These are phyloP conservation scores for Athene cunicularia DNA, from an alignment of 2,113 vertebrate genomes.

Conservation along the genomic window DNA sequence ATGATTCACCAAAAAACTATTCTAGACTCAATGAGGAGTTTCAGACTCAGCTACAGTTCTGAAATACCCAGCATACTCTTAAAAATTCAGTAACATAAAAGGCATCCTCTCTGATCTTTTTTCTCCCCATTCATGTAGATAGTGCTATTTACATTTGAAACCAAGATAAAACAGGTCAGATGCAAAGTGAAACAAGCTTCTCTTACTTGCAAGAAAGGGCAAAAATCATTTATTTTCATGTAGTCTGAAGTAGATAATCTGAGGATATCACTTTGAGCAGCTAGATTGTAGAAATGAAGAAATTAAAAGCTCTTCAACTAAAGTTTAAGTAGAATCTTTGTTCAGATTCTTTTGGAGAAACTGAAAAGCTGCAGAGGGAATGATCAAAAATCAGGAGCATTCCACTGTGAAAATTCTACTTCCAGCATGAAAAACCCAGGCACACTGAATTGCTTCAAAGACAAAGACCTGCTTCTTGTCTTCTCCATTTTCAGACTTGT, in stretches of 20 bases:
- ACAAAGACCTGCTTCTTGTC: neutral
- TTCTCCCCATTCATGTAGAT: neutral
- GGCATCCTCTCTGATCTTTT: neutral
- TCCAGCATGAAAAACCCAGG: neutral
- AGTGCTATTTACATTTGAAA: neutral
- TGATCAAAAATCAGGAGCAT: neutral
- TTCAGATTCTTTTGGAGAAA: neutral
- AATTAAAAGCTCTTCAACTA: neutral
- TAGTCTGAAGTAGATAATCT: neutral
- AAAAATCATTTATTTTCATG: neutral
- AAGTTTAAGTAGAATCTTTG: neutral
- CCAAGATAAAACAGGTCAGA: neutral
- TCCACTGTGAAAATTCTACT: neutral
- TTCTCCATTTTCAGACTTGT: neutral
- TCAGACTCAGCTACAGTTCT: neutral
- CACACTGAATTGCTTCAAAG: neutral
- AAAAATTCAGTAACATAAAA: neutral
- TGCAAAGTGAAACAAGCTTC: neutral
- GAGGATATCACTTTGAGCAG: neutral
- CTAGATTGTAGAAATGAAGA: neutral
- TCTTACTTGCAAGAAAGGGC: neutral
- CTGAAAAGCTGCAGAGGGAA: neutral
- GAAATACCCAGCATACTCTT: neutral
- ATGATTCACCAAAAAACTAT: neutral
- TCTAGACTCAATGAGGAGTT: neutral